Percentiles rank a stretch among this genome's conserved stretches.
phyloP scores from a whole-genome alignment of 2,888 invertebrate species.

The Phanerotoma sp. region DNA sequence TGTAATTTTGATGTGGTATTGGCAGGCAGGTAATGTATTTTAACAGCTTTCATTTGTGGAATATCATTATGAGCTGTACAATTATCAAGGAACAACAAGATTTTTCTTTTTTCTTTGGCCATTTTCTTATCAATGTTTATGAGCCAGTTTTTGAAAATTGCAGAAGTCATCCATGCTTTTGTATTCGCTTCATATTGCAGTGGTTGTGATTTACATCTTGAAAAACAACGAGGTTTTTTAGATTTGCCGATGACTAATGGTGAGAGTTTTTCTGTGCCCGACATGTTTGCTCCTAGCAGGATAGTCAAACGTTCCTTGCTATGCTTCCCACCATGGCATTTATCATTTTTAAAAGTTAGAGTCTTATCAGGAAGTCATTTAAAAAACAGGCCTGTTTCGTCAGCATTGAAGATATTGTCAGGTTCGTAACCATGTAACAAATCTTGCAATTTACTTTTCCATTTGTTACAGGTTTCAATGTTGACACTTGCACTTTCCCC shows the following conservation, averaged over 20 bases:
- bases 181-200: neutral
- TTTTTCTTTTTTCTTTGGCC: constrained; percentile 37
- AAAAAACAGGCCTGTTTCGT: neutral
- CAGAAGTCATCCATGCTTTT: constrained; percentile 1
- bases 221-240: constrained; percentile 1
- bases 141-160: constrained; percentile 37
- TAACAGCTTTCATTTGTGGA: constrained; percentile 35
- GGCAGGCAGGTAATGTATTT: constrained; percentile 27
- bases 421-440: neutral
- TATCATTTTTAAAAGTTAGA: constrained; percentile 38
- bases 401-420: neutral
- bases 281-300: neutral
- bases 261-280: neutral
- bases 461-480: constrained; percentile 27
- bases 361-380: constrained; percentile 28
- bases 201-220: neutral
- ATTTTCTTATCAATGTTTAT: constrained; percentile 38
- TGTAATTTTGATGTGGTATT: constrained; percentile 1
- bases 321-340: constrained; percentile 47
- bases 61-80: constrained; percentile 41
- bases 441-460: constrained; percentile 32
- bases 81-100: constrained; percentile 45
- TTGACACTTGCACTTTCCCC: neutral
- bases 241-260: constrained; percentile 19
- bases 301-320: constrained; percentile 45